phyloP scores from a whole-genome alignment of 2,797 vertebrate genomes.

The Chiroxiphia lanceolata region DNA sequence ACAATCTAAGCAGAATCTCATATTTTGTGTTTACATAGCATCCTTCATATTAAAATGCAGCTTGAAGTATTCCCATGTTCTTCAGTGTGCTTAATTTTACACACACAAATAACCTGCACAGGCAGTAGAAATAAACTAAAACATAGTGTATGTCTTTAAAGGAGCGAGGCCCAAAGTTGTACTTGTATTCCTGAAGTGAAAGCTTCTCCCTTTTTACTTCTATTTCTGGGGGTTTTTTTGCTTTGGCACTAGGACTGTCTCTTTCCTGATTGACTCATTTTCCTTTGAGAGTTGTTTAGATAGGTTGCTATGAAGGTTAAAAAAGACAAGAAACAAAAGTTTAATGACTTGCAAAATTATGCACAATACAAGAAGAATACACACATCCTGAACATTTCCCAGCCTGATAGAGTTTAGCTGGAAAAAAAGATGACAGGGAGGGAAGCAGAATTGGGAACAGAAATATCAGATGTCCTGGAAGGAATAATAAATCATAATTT shows the following conservation, averaged over 20 bases:
- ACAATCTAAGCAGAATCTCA: not conserved
- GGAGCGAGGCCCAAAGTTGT: not conserved
- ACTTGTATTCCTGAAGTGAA: not conserved
- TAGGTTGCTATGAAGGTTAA: conserved; percentile 20
- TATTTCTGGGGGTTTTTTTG: not conserved
- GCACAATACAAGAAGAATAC: not conserved
- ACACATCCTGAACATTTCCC: conserved; percentile 2
- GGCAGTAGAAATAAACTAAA: conserved; percentile 8
- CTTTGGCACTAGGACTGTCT: not conserved
- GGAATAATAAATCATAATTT: conserved; percentile 3
- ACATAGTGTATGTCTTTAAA: not conserved
- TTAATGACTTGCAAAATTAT: conserved; percentile 29
- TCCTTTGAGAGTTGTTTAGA: conserved; percentile 32
- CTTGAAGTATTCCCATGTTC: not conserved
- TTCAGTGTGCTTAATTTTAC: not conserved
- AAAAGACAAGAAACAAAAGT: conserved; percentile 44
- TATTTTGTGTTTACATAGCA: not conserved
- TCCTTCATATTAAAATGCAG: not conserved
- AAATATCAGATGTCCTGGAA: not conserved
- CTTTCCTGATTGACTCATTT: conserved; percentile 15
- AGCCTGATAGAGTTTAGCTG: not conserved
- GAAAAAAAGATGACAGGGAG: not conserved
- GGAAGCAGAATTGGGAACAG: not conserved
- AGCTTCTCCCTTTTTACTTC: not conserved
- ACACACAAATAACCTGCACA: not conserved